A percentile compares a stretch with the other conserved stretches of the same genome.
These are phyloP conservation scores for Arnoldichthys spilopterus DNA, from an alignment of 2,797 vertebrate species.

Conservation along the genomic window DNA sequence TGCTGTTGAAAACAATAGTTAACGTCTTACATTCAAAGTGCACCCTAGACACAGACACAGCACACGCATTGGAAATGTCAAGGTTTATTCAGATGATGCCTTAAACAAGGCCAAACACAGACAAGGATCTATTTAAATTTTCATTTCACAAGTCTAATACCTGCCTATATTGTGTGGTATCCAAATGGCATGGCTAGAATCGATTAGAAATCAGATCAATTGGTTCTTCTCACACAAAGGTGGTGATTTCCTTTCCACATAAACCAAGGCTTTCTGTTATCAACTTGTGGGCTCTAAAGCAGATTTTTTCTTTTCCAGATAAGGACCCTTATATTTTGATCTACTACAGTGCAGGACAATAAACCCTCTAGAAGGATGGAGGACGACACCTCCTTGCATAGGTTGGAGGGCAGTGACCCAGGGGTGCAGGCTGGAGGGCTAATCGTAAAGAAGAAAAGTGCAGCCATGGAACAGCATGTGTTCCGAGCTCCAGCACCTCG, in stretches of 20 bases:
- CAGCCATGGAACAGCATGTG: conserved; percentile 87
- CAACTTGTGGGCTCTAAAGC: too few relatives aligned
- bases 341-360: not conserved
- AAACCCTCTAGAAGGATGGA: conserved; percentile 65
- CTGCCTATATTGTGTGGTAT: not conserved
- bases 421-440: conserved; percentile 84
- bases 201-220: not conserved
- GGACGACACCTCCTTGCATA: conserved; percentile 84
- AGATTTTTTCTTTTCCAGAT: not conserved
- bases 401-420: conserved; percentile 84
- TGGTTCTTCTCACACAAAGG: too few relatives aligned
- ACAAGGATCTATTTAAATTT: not conserved
- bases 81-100: too few relatives aligned
- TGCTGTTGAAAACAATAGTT: too few relatives aligned
- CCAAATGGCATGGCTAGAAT: not conserved
- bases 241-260: too few relatives aligned
- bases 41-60: too few relatives aligned
- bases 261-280: too few relatives aligned
- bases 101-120: not conserved
- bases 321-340: not conserved
- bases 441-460: conserved; percentile 86
- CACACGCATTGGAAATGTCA: too few relatives aligned
- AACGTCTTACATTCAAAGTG: too few relatives aligned
- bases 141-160: not conserved
- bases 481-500: conserved; percentile 94